Evolutionary conservation across 2,113 vertebrate species (phyloP), one percentile per base, ranked within the genome.

Genomic region (Sturnus vulgaris): DNA sequence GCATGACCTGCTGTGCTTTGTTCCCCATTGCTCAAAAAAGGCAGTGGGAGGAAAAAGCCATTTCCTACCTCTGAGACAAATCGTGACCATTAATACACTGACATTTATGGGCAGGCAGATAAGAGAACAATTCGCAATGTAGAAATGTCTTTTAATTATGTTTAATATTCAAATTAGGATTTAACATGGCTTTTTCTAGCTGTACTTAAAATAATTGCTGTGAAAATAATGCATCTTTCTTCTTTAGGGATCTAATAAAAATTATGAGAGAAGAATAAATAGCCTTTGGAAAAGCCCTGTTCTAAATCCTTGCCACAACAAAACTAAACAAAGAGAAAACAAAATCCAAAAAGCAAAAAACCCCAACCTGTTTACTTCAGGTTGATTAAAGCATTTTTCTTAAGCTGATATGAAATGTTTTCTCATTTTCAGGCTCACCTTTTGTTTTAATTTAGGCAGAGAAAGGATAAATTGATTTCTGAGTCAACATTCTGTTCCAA

Each of bases 61-160:
- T 56, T 90, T 95, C 75, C 82, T 80, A 42, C 59, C 50, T 18
- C 59, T 52, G 55, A 88, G 66, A 53, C n/a, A 76, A 87, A 49
- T 25, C 0, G 9, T 65, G 70, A 47, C 73, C 81, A 55, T 82
- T 66, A 80, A 66, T 59, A 64, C 39, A 11, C 8, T 55, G 87
- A 73, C 42, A 79, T 88, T 91, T 85, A 57, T 61, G 71, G 82
- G 75, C 50, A 90, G 53, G 24, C 42, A 91, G 84, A 50, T 65
- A 82, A 93, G 59, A 64, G 33, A 60, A 71, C 10, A 91, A 87
- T 56, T 85, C 44, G 59, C n/a, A 39, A 21, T 9, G 49, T 21
- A 60, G 46, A 80, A 86, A 88, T 92, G 33, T 35, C 76, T 90
- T 88, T 90, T 93, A 92, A 93, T 94, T 77, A 44, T n/a, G 8